Conservation (phyloP, 2,888 invertebrate genomes). For the Trichacis sp. region DNA sequence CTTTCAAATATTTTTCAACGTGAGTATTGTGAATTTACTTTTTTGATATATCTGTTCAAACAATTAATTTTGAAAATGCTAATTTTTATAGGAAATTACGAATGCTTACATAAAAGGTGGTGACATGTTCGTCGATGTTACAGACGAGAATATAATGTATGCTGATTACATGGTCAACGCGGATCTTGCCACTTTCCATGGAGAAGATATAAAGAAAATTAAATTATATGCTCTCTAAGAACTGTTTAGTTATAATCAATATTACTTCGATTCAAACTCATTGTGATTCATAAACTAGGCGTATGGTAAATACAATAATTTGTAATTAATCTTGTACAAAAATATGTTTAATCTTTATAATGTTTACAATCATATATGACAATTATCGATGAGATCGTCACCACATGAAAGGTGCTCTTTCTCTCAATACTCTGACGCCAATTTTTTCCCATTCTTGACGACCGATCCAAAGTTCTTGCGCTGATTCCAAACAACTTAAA, state of each 20-base stretch:
- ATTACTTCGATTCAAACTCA: no score
- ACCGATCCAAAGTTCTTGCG: slow-evolving; percentile 92
- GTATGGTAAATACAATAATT: no score
- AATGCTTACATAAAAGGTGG: slow-evolving; percentile 53
- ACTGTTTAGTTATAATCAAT: slow-evolving; percentile 9
- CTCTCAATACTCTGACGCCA: slow-evolving; percentile 87
- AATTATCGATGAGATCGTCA: slow-evolving; percentile 58
- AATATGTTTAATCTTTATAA: background rate
- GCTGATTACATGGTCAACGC: slow-evolving; percentile 54
- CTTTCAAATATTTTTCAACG: slow-evolving; percentile 51
- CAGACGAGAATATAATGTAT: slow-evolving; percentile 35
- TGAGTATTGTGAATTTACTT: slow-evolving; percentile 40
- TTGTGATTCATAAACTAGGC: no score
- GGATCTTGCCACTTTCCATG: slow-evolving; percentile 54
- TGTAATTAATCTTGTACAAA: background rate
- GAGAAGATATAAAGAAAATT: no score
- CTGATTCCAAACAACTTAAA: slow-evolving; percentile 92
- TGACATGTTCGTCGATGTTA: slow-evolving; percentile 56
- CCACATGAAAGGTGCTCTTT: slow-evolving; percentile 93
- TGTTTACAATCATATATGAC: background rate
- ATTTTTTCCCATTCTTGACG: slow-evolving; percentile 87
- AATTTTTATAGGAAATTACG: slow-evolving; percentile 50
- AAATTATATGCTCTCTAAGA: slow-evolving; percentile 47
- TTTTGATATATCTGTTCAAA: no score
- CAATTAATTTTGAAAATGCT: slow-evolving; percentile 1